Evolutionary conservation across 2,888 invertebrate genomes (phyloP).

Genomic region (Aquatica leii): DNA sequence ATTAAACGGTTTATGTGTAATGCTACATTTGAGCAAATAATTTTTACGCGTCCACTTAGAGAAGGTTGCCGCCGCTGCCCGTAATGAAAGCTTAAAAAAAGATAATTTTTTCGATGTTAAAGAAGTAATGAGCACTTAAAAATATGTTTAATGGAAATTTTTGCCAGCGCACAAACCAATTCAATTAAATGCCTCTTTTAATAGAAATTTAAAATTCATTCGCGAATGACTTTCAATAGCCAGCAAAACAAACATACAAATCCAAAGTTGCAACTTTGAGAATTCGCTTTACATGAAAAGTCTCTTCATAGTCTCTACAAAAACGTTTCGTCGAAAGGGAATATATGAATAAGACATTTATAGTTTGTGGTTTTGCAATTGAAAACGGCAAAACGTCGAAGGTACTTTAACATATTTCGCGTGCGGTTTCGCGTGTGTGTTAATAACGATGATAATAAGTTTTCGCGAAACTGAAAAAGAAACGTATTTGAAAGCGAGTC

Average conservation of each 20-base stretch:
- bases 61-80: not conserved
- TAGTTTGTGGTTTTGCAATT: constrained; percentile 26
- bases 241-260: constrained; percentile 39
- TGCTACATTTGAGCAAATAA: constrained; percentile 38
- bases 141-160: constrained; percentile 10
- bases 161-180: constrained; percentile 13
- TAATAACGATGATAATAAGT: constrained; percentile 25
- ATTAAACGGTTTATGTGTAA: constrained; percentile 43
- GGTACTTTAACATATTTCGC: not conserved
- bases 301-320: constrained; percentile 35
- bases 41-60: constrained; percentile 33
- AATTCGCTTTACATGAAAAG: constrained; percentile 41
- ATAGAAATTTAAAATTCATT: constrained; percentile 30
- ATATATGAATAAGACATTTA: constrained; percentile 35
- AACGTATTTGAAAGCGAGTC: not conserved
- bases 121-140: not conserved
- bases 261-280: constrained; percentile 35
- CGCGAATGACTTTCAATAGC: constrained; percentile 29
- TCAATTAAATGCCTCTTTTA: constrained; percentile 24
- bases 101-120: too few species aligned
- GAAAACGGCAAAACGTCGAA: constrained; percentile 11
- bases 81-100: too few species aligned
- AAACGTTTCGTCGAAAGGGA: constrained; percentile 32
- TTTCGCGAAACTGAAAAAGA: constrained; percentile 1
- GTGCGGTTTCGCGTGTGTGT: constrained; percentile 9